A percentile compares a stretch with the other conserved stretches of the same genome.
Evolutionary conservation across 2,113 vertebrate species (phyloP).

Genomic region (Ramphastos sulfuratus): DNA sequence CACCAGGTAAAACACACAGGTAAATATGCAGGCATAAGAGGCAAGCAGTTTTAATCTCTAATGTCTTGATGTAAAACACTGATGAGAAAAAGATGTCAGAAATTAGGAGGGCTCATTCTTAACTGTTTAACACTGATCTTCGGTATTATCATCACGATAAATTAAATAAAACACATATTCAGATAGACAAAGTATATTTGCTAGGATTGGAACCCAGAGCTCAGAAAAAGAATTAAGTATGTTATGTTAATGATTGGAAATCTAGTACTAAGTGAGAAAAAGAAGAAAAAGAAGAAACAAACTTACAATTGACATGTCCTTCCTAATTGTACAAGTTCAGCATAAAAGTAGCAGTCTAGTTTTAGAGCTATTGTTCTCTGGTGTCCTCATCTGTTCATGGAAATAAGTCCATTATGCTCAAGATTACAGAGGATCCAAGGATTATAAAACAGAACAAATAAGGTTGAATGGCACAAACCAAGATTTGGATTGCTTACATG

Average conservation of each 20-base stretch:
- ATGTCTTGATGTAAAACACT: not conserved
- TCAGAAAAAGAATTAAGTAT: not conserved
- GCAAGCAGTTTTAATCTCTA: not conserved
- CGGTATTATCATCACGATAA: not conserved
- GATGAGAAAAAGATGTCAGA: not conserved
- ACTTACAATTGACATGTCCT: not conserved
- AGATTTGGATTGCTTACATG: conserved; percentile 16
- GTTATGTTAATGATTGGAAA: not conserved
- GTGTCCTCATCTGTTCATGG: not conserved
- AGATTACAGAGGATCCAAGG: not conserved
- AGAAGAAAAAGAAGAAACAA: not conserved
- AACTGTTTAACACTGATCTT: not conserved
- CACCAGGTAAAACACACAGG: not conserved
- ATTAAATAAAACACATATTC: not conserved
- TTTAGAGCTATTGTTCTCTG: not conserved
- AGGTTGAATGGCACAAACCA: not conserved
- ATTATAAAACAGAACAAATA: not conserved
- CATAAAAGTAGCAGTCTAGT: not conserved
- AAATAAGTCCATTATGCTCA: not conserved
- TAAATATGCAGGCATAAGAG: not conserved
- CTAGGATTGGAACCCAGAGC: not conserved
- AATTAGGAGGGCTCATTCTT: not conserved
- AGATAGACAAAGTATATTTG: not conserved
- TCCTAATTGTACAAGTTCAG: not conserved
- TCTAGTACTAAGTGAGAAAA: not conserved